Base-by-base conservation (phyloP, 2,888 invertebrate genomes). In the Trypoxylon attenuatum region DNA sequence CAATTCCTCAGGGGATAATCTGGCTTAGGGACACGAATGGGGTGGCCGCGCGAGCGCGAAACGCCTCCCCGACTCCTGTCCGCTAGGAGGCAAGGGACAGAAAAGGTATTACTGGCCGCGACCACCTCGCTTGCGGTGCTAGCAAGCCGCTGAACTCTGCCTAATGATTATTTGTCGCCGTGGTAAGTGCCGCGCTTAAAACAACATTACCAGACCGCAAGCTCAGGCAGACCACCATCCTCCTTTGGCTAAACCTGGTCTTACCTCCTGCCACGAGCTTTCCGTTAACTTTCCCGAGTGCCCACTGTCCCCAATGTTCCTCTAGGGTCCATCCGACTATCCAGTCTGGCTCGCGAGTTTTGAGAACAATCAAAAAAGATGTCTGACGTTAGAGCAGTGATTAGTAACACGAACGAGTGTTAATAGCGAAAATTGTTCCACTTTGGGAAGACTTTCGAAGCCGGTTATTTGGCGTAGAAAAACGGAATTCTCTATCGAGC, bases 101-200 rank as follows among this genome's bases (percentile, higher is more conserved):
- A 77, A 74, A 72, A 72, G 75, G 75, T 76, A 76, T 76, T 75
- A 75, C 72, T 58, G 56, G 73, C 49, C 76, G 63, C 69, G 69
- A 60, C 69, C 76, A 63, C 69, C 73, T 69, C 60, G 58, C 61
- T 66, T 73, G 69, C 52, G 65, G 61, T 63, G 47, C 71, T 62
- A 61, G 71, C 69, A 74, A 78, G 73, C 79, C 77, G 77, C 74
- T 82, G 77, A 83, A 82, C 81, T 82, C 81, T 77, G 78, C 75
- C 77, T 82, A 82, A 83, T 82, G 82, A 82, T 82, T 83, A 82
- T 82, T 82, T 82, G 83, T 82, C 81, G 83, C 73, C 80, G 82
- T 69, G 81, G 82, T 82, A 82, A 82, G 80, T 83, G 78, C 81
- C 66, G 68, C 73, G 81, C 82, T 82, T 83, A 83, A 82, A 82